phyloP scores from a whole-genome alignment of 2,888 invertebrate species.

The Agapostemon virescens region DNA sequence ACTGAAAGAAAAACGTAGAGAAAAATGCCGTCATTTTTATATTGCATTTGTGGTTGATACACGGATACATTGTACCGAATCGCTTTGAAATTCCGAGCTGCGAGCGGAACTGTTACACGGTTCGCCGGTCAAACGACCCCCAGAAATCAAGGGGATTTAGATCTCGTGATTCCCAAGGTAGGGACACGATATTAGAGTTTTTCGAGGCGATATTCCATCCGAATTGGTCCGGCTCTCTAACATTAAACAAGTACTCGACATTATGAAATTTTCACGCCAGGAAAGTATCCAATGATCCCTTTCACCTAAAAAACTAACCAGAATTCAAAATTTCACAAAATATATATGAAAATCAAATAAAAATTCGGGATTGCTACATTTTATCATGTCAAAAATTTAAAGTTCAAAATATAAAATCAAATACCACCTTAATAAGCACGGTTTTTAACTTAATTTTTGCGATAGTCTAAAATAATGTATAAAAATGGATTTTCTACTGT shows the following conservation, averaged over 20 bases:
- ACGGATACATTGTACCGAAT: neutral
- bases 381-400: too few species aligned
- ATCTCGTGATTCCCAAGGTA: neutral
- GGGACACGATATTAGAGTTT: neutral
- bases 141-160: slow-evolving; percentile 12
- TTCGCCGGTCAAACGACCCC: slow-evolving; percentile 5
- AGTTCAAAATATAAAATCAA: too few species aligned
- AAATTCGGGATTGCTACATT: too few species aligned
- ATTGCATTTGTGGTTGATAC: neutral
- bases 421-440: too few species aligned
- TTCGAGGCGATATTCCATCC: neutral
- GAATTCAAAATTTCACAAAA: too few species aligned
- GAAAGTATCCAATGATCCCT: too few species aligned
- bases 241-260: neutral
- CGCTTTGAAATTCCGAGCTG: slow-evolving; percentile 8
- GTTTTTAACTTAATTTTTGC: too few species aligned
- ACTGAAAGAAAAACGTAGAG: neutral
- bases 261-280: neutral
- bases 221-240: neutral
- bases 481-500: too few species aligned
- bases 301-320: too few species aligned
- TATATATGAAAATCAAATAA: too few species aligned
- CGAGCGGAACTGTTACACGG: slow-evolving; percentile 6
- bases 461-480: too few species aligned
- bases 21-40: neutral